These are phyloP conservation scores for Tipula lateralis DNA, from an alignment of 2,888 invertebrate genomes.

Conservation along the genomic window DNA sequence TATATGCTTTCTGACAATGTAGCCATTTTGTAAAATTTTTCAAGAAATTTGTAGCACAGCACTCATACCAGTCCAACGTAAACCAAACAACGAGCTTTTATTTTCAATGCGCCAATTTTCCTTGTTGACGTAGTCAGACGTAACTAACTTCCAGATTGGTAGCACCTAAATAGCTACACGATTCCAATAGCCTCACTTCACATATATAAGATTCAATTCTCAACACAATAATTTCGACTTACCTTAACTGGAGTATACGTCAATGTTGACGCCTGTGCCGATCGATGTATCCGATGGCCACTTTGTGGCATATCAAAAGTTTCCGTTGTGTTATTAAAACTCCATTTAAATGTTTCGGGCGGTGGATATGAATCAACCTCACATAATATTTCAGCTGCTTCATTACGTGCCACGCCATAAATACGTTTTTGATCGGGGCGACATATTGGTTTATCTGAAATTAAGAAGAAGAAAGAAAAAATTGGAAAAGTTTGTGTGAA, in stretches of 20 bases:
- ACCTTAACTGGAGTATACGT: slow-evolving; percentile 67
- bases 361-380: slow-evolving; percentile 81
- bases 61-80: too few relatives aligned
- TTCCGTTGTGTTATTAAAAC: slow-evolving; percentile 83
- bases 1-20: too few relatives aligned
- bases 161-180: too few relatives aligned
- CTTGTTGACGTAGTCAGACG: too few relatives aligned
- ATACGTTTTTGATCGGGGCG: slow-evolving; percentile 67
- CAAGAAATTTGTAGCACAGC: too few relatives aligned
- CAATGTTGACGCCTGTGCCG: slow-evolving; percentile 58
- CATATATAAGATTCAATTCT: too few relatives aligned
- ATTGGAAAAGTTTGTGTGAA: neutral
- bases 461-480: slow-evolving; percentile 33
- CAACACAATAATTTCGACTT: slow-evolving; percentile 36
- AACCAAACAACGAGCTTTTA: too few relatives aligned
- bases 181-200: too few relatives aligned
- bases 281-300: slow-evolving; percentile 57
- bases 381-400: slow-evolving; percentile 72
- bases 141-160: too few relatives aligned
- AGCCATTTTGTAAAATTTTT: too few relatives aligned
- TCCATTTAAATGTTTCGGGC: slow-evolving; percentile 80
- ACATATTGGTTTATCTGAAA: slow-evolving; percentile 79
- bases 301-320: slow-evolving; percentile 68
- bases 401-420: slow-evolving; percentile 78
- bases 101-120: too few relatives aligned